These are phyloP conservation scores for Metellina segmentata DNA, from an alignment of 2,888 invertebrate species.

Conservation along the genomic window DNA sequence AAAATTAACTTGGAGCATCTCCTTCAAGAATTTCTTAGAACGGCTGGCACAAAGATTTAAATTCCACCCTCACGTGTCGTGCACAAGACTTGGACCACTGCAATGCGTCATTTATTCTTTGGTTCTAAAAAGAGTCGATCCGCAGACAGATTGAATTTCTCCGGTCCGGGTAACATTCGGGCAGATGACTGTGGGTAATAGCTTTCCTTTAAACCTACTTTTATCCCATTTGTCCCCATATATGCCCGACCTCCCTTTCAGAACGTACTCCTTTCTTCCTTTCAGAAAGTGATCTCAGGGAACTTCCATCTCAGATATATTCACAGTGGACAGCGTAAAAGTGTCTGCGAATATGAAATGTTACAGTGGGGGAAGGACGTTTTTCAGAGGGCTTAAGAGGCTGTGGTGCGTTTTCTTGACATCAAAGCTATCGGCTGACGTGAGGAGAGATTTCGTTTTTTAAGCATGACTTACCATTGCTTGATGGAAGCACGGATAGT, in stretches of 20 bases:
- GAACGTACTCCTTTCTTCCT: background rate
- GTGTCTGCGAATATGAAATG: constrained; percentile 45
- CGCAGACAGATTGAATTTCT: background rate
- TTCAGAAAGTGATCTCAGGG: background rate
- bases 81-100: background rate
- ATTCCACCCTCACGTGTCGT: background rate
- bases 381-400: constrained; percentile 20
- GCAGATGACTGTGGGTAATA: constrained; percentile 25
- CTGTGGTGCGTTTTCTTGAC: constrained; percentile 43
- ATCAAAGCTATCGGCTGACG: constrained; percentile 23
- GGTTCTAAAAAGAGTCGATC: background rate
- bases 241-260: constrained; percentile 14
- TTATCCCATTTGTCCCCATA: constrained; percentile 31
- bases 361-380: constrained; percentile 28
- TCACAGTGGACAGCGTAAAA: constrained; percentile 29
- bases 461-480: background rate
- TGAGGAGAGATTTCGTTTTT: background rate
- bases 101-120: background rate
- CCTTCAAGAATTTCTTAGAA: background rate
- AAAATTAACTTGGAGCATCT: too few species aligned
- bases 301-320: constrained; percentile 30
- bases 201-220: constrained; percentile 33
- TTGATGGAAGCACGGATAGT: background rate
- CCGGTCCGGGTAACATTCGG: background rate
- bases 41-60: background rate